phyloP scores from a whole-genome alignment of 2,888 invertebrate species.

The Drosophila subquinaria region DNA sequence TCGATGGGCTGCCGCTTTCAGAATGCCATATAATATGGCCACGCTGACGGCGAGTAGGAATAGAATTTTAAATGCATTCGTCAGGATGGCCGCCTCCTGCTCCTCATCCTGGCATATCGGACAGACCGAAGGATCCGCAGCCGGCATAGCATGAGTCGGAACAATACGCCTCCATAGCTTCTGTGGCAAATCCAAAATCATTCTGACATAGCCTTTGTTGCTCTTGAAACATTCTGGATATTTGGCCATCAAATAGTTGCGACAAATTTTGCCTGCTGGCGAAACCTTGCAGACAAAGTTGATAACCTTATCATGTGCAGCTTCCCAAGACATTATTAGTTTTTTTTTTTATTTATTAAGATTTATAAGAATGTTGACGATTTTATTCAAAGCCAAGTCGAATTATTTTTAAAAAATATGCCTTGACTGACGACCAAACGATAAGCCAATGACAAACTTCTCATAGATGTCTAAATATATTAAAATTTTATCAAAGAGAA shows the following conservation, averaged over 20 bases:
- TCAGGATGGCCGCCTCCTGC: neutral
- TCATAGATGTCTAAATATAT: neutral
- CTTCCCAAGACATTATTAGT: constrained; percentile 41
- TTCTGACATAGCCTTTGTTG: neutral
- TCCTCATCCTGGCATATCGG: constrained; percentile 6
- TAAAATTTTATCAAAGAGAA: too few relatives aligned
- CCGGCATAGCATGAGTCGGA: neutral
- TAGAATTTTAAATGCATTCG: constrained; percentile 4
- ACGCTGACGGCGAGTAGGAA: constrained; percentile 37
- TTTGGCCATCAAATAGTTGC: constrained; percentile 22
- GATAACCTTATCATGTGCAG: constrained; percentile 3
- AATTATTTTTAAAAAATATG: constrained; percentile 4
- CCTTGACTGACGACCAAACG: neutral
- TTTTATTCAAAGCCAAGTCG: neutral
- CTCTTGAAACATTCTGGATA: constrained; percentile 35
- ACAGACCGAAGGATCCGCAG: neutral
- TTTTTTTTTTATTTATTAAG: constrained; percentile 1
- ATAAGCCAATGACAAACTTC: neutral
- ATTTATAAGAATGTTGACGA: constrained; percentile 1
- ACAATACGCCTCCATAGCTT: constrained; percentile 15
- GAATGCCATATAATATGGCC: constrained; percentile 44
- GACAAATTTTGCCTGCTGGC: constrained; percentile 29
- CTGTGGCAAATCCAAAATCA: constrained; percentile 9
- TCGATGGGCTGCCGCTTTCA: constrained; percentile 29
- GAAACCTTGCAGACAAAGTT: constrained; percentile 24